phyloP scores from a whole-genome alignment of 2,888 invertebrate species.

The Drosophila barbarae region DNA sequence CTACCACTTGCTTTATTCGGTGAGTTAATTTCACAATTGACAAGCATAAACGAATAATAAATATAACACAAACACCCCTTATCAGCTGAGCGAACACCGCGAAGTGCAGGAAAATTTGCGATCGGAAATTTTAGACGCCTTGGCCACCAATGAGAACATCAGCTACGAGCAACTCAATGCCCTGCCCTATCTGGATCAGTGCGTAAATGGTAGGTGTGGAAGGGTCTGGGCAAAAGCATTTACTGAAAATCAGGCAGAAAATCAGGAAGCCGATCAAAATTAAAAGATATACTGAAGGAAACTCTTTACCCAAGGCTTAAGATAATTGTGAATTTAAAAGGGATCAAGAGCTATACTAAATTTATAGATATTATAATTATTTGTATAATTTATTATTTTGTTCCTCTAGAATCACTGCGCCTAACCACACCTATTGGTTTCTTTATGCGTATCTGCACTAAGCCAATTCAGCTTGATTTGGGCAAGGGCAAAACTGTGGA shows the following conservation, averaged over 20 bases:
- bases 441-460: slow-evolving; percentile 63
- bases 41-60: slow-evolving; percentile 1
- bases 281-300: no score
- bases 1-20: slow-evolving; percentile 62
- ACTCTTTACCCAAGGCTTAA: no score
- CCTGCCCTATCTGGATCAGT: slow-evolving; percentile 76
- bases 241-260: no score
- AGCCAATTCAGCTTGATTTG: slow-evolving; percentile 54
- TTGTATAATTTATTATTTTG: no score
- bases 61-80: background rate
- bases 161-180: slow-evolving; percentile 67
- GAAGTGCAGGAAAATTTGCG: slow-evolving; percentile 69
- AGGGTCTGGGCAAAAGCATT: background rate
- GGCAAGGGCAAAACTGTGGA: slow-evolving; percentile 47
- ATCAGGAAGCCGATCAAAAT: no score
- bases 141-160: slow-evolving; percentile 46
- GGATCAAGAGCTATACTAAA: no score
- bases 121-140: slow-evolving; percentile 59
- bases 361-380: no score
- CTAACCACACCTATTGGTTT: slow-evolving; percentile 62
- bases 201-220: slow-evolving; percentile 66
- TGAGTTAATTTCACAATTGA: slow-evolving; percentile 22
- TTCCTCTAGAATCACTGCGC: slow-evolving; percentile 67
- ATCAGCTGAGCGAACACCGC: slow-evolving; percentile 64
- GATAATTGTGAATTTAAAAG: no score